Evolutionary conservation across 2,113 vertebrate genomes (phyloP).

Genomic region (Serinus canaria): DNA sequence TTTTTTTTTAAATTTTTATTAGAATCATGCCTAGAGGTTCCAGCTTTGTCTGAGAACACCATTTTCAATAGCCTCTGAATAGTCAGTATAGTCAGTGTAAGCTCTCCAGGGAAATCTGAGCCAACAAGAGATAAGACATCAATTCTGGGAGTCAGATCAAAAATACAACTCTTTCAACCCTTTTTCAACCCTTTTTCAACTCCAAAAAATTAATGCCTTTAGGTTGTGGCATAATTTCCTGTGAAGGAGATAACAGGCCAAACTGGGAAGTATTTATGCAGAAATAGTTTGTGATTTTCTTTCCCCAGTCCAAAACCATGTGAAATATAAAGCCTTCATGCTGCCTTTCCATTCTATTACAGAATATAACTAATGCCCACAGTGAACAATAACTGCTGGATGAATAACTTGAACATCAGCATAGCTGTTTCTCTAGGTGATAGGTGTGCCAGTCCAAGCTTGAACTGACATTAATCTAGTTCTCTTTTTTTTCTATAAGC

Average conservation of each 20-base stretch:
- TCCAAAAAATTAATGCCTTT: neutral
- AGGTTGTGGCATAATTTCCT: neutral
- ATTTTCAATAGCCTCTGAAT: neutral
- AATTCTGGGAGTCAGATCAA: neutral
- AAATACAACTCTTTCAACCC: neutral
- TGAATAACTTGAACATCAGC: neutral
- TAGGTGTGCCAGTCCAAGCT: neutral
- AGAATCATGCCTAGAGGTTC: neutral
- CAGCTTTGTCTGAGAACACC: neutral
- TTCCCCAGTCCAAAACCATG: neutral
- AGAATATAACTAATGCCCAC: neutral
- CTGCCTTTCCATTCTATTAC: neutral
- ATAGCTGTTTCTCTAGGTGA: neutral
- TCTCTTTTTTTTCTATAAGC: neutral
- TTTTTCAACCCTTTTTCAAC: no score
- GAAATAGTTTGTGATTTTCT: neutral
- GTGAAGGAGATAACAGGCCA: neutral
- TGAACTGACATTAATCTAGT: neutral
- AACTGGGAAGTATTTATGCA: neutral
- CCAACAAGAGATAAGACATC: neutral
- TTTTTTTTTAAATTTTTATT: neutral
- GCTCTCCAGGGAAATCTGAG: neutral
- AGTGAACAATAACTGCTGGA: neutral
- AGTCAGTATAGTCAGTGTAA: neutral
- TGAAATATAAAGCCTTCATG: neutral